Conservation (phyloP, 2,113 vertebrate species). For the Sceloporus undulatus region DNA sequence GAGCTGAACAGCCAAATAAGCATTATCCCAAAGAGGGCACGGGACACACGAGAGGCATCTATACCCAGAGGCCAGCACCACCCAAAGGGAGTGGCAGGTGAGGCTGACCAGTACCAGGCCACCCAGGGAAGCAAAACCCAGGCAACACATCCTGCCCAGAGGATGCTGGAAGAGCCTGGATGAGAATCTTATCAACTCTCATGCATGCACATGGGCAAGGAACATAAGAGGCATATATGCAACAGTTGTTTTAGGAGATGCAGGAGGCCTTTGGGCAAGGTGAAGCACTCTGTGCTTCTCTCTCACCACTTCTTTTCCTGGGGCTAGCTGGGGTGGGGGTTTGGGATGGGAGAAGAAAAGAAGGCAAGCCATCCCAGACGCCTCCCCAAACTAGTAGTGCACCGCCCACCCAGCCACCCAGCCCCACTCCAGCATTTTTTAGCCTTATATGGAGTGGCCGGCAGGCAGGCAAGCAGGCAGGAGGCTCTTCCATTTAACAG, state of each 20-base stretch:
- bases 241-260: background rate
- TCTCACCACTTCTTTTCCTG: background rate
- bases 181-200: background rate
- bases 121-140: background rate
- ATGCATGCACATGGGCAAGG: too few relatives aligned
- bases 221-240: background rate
- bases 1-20: background rate
- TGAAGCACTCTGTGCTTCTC: background rate
- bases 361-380: background rate
- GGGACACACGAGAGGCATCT: background rate
- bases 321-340: background rate
- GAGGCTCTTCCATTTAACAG: background rate
- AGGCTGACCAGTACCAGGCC: background rate
- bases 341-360: background rate
- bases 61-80: background rate
- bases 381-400: slow-evolving; percentile 12
- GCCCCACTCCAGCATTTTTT: slow-evolving; percentile 56
- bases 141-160: background rate
- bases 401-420: slow-evolving; percentile 30
- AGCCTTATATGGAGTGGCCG: slow-evolving; percentile 52
- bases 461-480: background rate
- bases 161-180: background rate
- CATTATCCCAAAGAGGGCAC: background rate
- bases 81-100: background rate
- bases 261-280: background rate